phyloP scores from a whole-genome alignment of 2,113 vertebrate genomes.

The Chamaea fasciata region DNA sequence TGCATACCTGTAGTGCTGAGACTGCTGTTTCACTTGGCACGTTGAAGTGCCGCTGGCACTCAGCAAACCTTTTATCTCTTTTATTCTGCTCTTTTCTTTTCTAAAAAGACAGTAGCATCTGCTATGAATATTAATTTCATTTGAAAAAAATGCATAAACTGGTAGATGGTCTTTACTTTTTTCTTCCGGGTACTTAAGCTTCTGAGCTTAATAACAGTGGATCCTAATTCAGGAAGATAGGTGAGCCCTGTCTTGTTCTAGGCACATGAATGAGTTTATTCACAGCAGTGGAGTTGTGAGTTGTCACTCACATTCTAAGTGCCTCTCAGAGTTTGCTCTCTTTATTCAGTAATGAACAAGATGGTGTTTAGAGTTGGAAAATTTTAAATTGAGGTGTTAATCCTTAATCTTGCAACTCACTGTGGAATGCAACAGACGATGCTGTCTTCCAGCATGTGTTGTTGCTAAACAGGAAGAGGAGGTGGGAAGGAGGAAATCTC shows the following conservation, averaged over 20 bases:
- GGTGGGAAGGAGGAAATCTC: neutral
- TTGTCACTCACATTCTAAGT: neutral
- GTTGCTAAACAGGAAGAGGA: neutral
- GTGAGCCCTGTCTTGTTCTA: neutral
- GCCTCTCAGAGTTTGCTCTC: neutral
- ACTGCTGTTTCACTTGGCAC: constrained; percentile 1
- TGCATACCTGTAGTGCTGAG: constrained; percentile 29
- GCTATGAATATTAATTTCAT: constrained; percentile 41
- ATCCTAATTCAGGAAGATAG: neutral
- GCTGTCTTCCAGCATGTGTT: neutral
- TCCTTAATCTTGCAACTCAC: neutral
- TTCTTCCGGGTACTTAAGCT: neutral
- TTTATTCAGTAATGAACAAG: neutral
- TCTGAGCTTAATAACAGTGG: neutral
- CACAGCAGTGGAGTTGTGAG: neutral
- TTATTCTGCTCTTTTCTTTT: neutral
- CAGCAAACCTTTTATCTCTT: constrained; percentile 46
- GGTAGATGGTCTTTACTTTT: neutral
- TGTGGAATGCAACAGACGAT: neutral
- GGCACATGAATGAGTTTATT: neutral
- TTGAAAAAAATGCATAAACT: neutral
- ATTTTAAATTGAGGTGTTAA: constrained; percentile 10
- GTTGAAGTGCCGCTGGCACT: neutral
- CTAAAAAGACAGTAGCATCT: neutral
- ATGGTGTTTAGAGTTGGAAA: neutral